Conservation (phyloP, 2,797 vertebrate genomes). For the Enteromius treurensis region DNA sequence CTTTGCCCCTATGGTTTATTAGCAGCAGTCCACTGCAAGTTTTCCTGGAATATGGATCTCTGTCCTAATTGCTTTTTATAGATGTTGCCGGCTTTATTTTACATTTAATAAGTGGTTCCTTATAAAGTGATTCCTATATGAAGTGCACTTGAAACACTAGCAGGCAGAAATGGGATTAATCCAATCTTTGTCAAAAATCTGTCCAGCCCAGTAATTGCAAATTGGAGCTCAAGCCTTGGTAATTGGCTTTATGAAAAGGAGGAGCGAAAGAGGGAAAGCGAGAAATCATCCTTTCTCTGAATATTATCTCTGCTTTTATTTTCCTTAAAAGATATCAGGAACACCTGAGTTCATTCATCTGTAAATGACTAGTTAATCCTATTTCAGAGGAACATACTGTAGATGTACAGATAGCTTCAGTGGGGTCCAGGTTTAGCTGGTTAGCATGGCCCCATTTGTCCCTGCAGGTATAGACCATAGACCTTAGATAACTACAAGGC, state of each 20-base stretch:
- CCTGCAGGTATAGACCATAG: not conserved
- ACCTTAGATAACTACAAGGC: not conserved
- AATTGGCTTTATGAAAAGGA: conserved; percentile 46
- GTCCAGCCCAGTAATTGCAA: conserved; percentile 14
- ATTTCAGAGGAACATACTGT: not conserved
- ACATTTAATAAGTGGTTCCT: conserved; percentile 61
- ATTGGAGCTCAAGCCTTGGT: conserved; percentile 19
- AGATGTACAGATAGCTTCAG: not conserved
- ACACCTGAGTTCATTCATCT: not conserved
- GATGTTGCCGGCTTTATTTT: conserved; percentile 64
- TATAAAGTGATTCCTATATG: conserved; percentile 70
- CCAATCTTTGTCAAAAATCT: conserved; percentile 71
- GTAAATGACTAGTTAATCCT: not conserved
- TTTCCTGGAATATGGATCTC: not conserved
- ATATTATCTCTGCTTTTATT: not conserved
- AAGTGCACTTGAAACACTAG: conserved; percentile 64
- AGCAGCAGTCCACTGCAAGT: not conserved
- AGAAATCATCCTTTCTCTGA: conserved; percentile 1
- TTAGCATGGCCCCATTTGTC: not conserved
- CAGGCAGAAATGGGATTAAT: conserved; percentile 71
- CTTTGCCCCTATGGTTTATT: not conserved
- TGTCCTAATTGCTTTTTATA: not conserved
- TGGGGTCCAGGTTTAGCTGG: not conserved
- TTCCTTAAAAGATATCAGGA: not conserved
- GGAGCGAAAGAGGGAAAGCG: conserved; percentile 9